A percentile compares a stretch with the other conserved stretches of the same genome.
Evolutionary conservation across 2,888 invertebrate species (phyloP).

Genomic region (Nectonema munidae): DNA sequence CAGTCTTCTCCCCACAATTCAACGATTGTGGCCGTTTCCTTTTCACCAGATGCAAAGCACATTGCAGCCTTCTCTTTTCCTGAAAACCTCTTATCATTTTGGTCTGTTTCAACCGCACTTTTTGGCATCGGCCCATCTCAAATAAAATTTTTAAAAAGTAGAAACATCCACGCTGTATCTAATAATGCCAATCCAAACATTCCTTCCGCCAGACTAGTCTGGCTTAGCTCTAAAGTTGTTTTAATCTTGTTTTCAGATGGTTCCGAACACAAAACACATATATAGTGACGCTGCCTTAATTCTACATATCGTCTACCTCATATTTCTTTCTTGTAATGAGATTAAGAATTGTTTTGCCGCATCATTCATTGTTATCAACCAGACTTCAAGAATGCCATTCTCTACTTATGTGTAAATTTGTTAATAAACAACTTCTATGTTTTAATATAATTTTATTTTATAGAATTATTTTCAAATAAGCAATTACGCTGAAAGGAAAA

Average conservation of each 20-base stretch:
- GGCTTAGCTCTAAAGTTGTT: not conserved
- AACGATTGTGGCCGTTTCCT: conserved; percentile 1
- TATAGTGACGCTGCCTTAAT: no score
- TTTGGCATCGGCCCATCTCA: conserved; percentile 8
- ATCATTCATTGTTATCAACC: no score
- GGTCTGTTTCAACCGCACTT: not conserved
- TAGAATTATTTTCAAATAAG: no score
- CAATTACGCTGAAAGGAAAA: no score
- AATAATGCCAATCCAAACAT: not conserved
- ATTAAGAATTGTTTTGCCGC: no score
- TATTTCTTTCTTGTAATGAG: no score
- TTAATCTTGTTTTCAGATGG: conserved; percentile 8
- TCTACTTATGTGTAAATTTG: no score
- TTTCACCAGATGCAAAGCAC: conserved; percentile 7
- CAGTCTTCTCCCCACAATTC: not conserved
- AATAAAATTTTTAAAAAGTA: not conserved
- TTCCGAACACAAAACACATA: conserved; percentile 6
- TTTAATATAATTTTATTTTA: no score
- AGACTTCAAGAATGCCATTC: no score
- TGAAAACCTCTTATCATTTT: not conserved
- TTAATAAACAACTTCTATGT: no score
- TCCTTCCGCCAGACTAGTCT: not conserved
- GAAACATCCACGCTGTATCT: not conserved
- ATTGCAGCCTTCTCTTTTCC: conserved; percentile 1
- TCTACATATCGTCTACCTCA: no score